Percentiles rank a stretch among this genome's conserved stretches.
phyloP scores from a whole-genome alignment of 2,113 vertebrate genomes.

The Pygoscelis adeliae region DNA sequence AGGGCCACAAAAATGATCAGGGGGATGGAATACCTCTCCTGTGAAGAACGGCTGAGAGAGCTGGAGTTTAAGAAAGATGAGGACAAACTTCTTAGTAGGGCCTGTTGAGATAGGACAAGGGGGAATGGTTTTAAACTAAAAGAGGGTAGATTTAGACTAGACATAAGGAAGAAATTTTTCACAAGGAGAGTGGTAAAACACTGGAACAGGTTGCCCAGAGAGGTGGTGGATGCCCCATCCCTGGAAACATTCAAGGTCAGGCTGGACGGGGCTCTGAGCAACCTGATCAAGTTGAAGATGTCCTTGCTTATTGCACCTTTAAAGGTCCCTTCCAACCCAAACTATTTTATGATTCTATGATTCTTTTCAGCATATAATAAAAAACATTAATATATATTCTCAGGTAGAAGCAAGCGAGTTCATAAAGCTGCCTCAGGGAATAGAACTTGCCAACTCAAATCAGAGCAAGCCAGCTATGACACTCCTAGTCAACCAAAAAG shows the following conservation, averaged over 20 bases:
- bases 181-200: background rate
- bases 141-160: background rate
- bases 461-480: background rate
- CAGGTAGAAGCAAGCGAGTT: background rate
- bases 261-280: background rate
- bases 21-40: too few species aligned
- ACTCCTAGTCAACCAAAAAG: background rate
- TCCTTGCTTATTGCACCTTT: background rate
- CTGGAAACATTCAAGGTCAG: background rate
- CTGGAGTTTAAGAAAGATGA: background rate
- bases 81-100: background rate
- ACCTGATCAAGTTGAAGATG: background rate
- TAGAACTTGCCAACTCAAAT: background rate
- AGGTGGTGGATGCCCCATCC: background rate
- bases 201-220: background rate
- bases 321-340: background rate
- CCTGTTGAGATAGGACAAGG: background rate
- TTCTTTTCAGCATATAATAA: background rate
- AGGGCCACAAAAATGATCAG: too few species aligned
- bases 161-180: background rate
- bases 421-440: background rate
- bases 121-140: background rate
- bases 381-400: background rate
- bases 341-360: background rate
- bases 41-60: too few species aligned